Evolutionary conservation across 2,888 invertebrate species (phyloP), one percentile per base, ranked within the genome.

Genomic region (Hirtodrosophila alboralis): DNA sequence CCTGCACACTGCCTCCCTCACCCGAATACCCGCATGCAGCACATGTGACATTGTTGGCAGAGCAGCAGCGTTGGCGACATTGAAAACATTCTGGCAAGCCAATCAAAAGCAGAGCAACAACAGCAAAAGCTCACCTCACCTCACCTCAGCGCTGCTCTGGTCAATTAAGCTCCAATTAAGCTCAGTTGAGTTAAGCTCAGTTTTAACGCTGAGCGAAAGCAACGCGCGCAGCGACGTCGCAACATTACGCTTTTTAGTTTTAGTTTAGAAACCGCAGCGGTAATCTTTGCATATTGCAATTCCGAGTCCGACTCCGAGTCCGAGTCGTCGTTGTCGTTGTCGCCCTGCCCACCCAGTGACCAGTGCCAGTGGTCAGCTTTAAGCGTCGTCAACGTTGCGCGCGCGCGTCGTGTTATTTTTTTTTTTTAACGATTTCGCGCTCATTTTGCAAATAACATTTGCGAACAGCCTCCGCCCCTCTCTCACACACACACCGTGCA

Each of bases 41-140:
- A 48, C 40, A 53, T 53, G 84, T 90, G 90, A 89, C 89, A 89
- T 89, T 89, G 89, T 26, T 51, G 48, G 44, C 62, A 69, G 41
- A 57, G 27, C 54, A 48, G 44, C 62, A 69, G 41, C 59, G 27
- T 34, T 67, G 66, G 49, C 67, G 73, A 66, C 74, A 63, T 61
- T 71, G 65, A 57, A 54, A 67, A 51, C 43, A 7, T 2, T 23
- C 8, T 54, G 59, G 54, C 61, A 65, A 66, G 64, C 66, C 77
- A 69, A 67, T 68, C 60, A 62, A 61, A 65, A 70, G 60, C 58
- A 53, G 49, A 70, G 58, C 57, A 64, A 43, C 63, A 28, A 16
- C 52, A 48, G 51, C 64, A 27, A 26, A 31, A 12, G 44, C 37
- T 8, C 26, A 37, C 33, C 48, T 40, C 18, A 21, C 53, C 54